A percentile compares a stretch with the other conserved stretches of the same genome.
Evolutionary conservation across 2,888 invertebrate species (phyloP).

Genomic region (Hyposoter dolosus): DNA sequence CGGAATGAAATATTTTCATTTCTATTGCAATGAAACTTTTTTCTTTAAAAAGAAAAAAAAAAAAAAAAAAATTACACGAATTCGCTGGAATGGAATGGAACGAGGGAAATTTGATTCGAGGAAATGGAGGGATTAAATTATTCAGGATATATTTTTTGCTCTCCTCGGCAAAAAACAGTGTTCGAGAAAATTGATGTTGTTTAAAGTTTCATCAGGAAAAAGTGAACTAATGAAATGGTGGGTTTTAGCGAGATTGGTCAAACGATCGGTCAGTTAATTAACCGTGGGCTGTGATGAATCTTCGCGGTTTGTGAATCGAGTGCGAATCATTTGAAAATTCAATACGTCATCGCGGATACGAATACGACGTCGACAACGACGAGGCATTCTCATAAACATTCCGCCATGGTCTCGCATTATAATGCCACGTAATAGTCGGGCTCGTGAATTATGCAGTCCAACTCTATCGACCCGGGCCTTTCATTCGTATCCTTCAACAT

Average conservation of each 20-base stretch:
- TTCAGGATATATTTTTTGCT: background rate
- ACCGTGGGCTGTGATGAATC: background rate
- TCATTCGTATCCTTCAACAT: constrained; percentile 32
- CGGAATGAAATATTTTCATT: background rate
- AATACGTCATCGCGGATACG: constrained; percentile 37
- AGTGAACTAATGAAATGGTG: constrained; percentile 12
- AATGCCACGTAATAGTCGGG: constrained; percentile 52
- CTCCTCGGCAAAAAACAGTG: background rate
- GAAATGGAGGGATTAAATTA: background rate
- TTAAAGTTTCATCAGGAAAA: background rate
- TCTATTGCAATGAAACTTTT: background rate
- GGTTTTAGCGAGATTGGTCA: constrained; percentile 33
- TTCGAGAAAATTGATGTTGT: constrained; percentile 14
- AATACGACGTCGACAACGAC: background rate
- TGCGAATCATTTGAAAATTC: constrained; percentile 42
- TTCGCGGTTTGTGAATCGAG: background rate
- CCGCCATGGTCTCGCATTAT: constrained; percentile 51
- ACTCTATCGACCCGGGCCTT: constrained; percentile 53
- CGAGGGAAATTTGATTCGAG: too few relatives aligned
- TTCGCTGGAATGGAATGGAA: background rate
- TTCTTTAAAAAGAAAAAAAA: too few relatives aligned
- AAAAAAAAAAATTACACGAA: background rate
- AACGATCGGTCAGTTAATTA: constrained; percentile 9
- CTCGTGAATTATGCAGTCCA: constrained; percentile 59
- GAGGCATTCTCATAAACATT: constrained; percentile 42